Conservation (phyloP, 2,888 invertebrate species). For the Leptinotarsa tumamoca region DNA sequence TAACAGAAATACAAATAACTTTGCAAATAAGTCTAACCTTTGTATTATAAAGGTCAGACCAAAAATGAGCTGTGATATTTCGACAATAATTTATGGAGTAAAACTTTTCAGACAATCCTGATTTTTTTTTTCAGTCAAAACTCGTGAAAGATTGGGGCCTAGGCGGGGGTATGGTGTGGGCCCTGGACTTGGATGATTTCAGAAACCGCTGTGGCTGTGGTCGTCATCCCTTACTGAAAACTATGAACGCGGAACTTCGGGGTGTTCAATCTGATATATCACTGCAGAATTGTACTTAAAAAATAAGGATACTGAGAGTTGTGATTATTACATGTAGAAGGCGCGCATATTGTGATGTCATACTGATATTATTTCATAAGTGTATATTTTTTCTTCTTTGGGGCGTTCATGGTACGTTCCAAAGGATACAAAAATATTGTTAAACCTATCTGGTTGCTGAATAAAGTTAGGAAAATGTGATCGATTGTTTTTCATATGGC, state of each 20-base stretch:
- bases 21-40: too few relatives aligned
- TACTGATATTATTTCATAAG: slow-evolving; percentile 31
- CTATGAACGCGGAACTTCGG: slow-evolving; percentile 72
- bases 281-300: slow-evolving; percentile 54
- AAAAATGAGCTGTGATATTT: too few relatives aligned
- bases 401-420: slow-evolving; percentile 33
- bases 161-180: slow-evolving; percentile 84
- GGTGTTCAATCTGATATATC: slow-evolving; percentile 59
- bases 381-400: slow-evolving; percentile 47
- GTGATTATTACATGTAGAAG: slow-evolving; percentile 17
- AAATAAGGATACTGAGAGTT: background rate
- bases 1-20: too few relatives aligned
- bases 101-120: too few relatives aligned
- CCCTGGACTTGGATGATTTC: slow-evolving; percentile 83
- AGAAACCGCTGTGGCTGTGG: slow-evolving; percentile 76
- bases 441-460: background rate
- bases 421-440: slow-evolving; percentile 46
- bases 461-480: background rate
- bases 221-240: slow-evolving; percentile 75
- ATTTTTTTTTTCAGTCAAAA: slow-evolving; percentile 66
- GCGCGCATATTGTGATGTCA: slow-evolving; percentile 30
- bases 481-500: background rate
- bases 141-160: slow-evolving; percentile 71
- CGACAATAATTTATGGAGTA: too few relatives aligned
- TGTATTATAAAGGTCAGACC: too few relatives aligned